Base-by-base conservation (phyloP, 1,140 invertebrate genomes). In the Aphidius ervi region DNA sequence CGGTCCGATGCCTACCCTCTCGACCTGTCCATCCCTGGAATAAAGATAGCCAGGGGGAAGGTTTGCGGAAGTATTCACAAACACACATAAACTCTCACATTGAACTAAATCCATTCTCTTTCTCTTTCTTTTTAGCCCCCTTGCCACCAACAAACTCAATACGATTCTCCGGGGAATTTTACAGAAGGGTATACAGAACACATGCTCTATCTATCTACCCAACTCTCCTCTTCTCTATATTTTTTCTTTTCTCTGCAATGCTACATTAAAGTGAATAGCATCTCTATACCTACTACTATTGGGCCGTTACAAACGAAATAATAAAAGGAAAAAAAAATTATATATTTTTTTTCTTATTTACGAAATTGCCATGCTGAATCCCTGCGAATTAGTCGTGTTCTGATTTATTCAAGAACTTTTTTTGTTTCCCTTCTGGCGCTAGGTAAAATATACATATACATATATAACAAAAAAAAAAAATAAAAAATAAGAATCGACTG, bases 1-100 rank as follows among this genome's bases (percentile, higher is more conserved):
- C 75, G 77, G 71, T 79, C 73, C 75, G 74, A 77, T 79, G 76
- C 77, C 73, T 77, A 79, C 77, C 77, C 77, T 77, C 72, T 69
- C 74, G 71, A 71, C 68, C 71, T 73, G 75, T 76, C 73, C 70
- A 67, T 69, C 69, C 52, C 69, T 62, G 65, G 75, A 78, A 79
- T 77, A 78, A 79, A 77, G 76, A 79, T 78, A 74, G 75, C 69
- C 67, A 70, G 55, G 46, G 52, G 65, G 48, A 31, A 31, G 23
- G 23, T 31, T 66, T 70, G 66, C 66, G 64, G 65, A 66, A 70
- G 64, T 67, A 67, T 68, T 67, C 67, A 59, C 65, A 63, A 64
- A 66, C 65, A 54, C n/a, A 54, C 9, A 52, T 31, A 31, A 31
- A 31, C 23, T 31, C 23, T 31, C 2, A 31, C 2, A 31, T 4